Evolutionary conservation across 2,888 invertebrate species (phyloP).

Genomic region (Metopia argyrocephala): DNA sequence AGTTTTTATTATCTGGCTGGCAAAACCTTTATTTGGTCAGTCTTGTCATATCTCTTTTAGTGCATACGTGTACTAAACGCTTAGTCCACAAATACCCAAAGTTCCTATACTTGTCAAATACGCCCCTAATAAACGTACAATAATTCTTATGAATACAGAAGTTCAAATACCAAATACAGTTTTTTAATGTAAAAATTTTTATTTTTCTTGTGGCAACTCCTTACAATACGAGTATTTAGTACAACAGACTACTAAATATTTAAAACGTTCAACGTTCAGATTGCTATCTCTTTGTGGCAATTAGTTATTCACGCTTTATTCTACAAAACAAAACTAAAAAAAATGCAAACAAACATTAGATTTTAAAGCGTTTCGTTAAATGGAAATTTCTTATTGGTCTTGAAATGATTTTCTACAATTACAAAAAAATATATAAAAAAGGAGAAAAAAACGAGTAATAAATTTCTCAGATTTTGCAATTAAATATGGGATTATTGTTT

Average conservation of each 20-base stretch:
- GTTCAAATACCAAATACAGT: no score
- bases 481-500: constrained; percentile 55
- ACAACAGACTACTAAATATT: neutral
- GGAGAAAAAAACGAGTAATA: constrained; percentile 30
- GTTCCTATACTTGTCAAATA: no score
- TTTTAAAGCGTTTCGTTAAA: constrained; percentile 29
- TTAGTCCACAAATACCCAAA: no score
- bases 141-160: no score
- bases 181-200: no score
- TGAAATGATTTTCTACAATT: constrained; percentile 38
- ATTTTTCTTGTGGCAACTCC: constrained; percentile 34
- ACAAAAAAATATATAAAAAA: neutral
- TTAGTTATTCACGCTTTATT: constrained; percentile 76
- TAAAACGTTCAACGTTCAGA: constrained; percentile 41
- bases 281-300: constrained; percentile 68
- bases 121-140: no score
- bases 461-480: constrained; percentile 58
- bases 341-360: constrained; percentile 23
- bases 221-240: neutral
- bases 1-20: no score
- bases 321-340: constrained; percentile 50
- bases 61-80: no score
- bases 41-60: no score
- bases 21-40: no score
- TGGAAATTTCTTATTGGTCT: constrained; percentile 43